Conservation (phyloP, 2,113 vertebrate species). For the Dermatemys mawii region DNA sequence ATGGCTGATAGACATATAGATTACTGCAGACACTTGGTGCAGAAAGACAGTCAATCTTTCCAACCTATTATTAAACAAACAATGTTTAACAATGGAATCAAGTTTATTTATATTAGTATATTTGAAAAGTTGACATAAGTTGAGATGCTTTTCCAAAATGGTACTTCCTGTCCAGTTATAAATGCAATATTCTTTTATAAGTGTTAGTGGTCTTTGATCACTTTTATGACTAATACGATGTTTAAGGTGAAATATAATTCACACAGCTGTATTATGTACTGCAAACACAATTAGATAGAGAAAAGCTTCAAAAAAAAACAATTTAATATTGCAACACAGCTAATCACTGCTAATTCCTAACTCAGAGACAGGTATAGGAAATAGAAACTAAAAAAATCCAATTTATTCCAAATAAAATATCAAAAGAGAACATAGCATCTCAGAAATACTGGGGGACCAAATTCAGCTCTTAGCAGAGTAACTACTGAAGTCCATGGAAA, state of each 20-base stretch:
- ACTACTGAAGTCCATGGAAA: background rate
- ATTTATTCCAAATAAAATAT: background rate
- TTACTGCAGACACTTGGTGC: slow-evolving; percentile 85
- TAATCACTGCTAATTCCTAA: background rate
- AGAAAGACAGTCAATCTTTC: slow-evolving; percentile 89
- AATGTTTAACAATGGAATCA: background rate
- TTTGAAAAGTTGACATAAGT: background rate
- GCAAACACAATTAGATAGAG: background rate
- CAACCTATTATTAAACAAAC: slow-evolving; percentile 83
- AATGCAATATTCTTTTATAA: background rate
- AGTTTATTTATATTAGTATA: background rate
- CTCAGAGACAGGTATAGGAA: background rate
- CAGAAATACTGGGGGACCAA: background rate
- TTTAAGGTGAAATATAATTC: background rate
- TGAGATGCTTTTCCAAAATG: background rate
- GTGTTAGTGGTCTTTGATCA: background rate
- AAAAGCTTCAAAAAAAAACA: background rate
- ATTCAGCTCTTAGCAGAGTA: background rate
- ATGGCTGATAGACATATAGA: slow-evolving; percentile 91
- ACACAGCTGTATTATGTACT: background rate
- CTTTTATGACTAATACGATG: background rate
- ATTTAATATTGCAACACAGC: background rate
- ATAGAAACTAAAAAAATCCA: background rate
- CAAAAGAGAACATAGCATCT: background rate
- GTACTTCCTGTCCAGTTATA: background rate